These are phyloP conservation scores for Zaprionus kolodkinae DNA, from an alignment of 1,140 invertebrate species.

Conservation along the genomic window DNA sequence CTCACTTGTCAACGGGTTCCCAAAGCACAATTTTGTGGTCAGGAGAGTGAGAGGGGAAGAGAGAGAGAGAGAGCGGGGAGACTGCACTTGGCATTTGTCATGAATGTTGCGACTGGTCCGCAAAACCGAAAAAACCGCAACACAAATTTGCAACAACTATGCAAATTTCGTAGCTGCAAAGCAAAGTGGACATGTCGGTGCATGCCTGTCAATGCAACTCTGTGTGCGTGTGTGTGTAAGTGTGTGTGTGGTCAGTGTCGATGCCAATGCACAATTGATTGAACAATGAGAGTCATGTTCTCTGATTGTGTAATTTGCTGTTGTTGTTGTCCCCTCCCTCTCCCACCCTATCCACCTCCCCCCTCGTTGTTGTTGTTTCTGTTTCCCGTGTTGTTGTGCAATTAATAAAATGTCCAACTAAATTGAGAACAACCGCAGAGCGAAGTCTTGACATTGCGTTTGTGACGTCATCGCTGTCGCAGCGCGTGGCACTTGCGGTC, in stretches of 20 bases:
- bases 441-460: slow-evolving; percentile 50
- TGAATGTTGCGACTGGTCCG: slow-evolving; percentile 16
- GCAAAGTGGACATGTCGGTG: slow-evolving; percentile 41
- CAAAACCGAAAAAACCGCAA: slow-evolving; percentile 58
- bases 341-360: background rate
- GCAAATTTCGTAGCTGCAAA: slow-evolving; percentile 48
- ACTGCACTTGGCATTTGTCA: slow-evolving; percentile 30
- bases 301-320: slow-evolving; percentile 46
- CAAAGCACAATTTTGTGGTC: slow-evolving; percentile 52
- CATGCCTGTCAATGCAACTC: slow-evolving; percentile 14
- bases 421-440: slow-evolving; percentile 71
- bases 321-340: slow-evolving; percentile 3
- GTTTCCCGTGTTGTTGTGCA: slow-evolving; percentile 45
- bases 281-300: slow-evolving; percentile 44
- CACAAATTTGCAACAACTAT: slow-evolving; percentile 53
- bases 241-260: slow-evolving; percentile 32
- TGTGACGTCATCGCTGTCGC: slow-evolving; percentile 38
- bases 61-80: background rate
- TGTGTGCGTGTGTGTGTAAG: slow-evolving; percentile 13
- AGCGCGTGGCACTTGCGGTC: slow-evolving; percentile 49
- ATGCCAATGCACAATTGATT: slow-evolving; percentile 58
- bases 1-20: slow-evolving; percentile 16
- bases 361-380: slow-evolving; percentile 20
- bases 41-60: background rate
- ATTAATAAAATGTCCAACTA: slow-evolving; percentile 77